A percentile compares a stretch with the other conserved stretches of the same genome.
Conservation (phyloP, 2,888 invertebrate species). For the Odontocerum albicorne region DNA sequence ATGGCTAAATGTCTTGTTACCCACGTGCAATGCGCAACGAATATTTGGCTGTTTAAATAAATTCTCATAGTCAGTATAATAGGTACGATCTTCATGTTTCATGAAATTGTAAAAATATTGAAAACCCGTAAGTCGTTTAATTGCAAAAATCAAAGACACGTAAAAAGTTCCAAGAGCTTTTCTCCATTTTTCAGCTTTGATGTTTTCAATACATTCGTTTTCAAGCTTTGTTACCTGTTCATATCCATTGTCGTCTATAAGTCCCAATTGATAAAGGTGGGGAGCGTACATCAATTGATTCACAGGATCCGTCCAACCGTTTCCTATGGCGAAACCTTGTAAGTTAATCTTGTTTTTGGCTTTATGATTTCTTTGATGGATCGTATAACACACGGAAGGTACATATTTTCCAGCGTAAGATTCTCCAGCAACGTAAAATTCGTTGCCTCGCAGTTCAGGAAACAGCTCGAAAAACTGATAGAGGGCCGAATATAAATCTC, state of each 20-base stretch:
- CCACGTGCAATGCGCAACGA: conserved; percentile 81
- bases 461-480: conserved; percentile 85
- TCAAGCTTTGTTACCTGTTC: conserved; percentile 17
- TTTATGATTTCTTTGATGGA: conserved; percentile 67
- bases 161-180: conserved; percentile 48
- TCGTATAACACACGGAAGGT: conserved; percentile 78
- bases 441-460: conserved; percentile 69
- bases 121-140: conserved; percentile 79
- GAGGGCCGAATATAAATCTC: conserved; percentile 74
- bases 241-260: conserved; percentile 19
- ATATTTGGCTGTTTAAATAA: conserved; percentile 61
- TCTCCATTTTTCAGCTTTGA: conserved; percentile 20
- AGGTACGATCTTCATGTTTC: conserved; percentile 58
- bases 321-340: conserved; percentile 74
- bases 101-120: conserved; percentile 76
- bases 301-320: conserved; percentile 67
- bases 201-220: conserved; percentile 15
- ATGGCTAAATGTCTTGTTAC: conserved; percentile 71
- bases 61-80: conserved; percentile 42
- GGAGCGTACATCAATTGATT: conserved; percentile 77
- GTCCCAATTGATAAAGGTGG: conserved; percentile 65
- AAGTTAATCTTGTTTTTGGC: conserved; percentile 72
- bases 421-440: conserved; percentile 88
- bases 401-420: conserved; percentile 82
- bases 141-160: conserved; percentile 61